These are phyloP conservation scores for Dreissena polymorpha DNA, from an alignment of 1,140 invertebrate genomes.

Conservation along the genomic window DNA sequence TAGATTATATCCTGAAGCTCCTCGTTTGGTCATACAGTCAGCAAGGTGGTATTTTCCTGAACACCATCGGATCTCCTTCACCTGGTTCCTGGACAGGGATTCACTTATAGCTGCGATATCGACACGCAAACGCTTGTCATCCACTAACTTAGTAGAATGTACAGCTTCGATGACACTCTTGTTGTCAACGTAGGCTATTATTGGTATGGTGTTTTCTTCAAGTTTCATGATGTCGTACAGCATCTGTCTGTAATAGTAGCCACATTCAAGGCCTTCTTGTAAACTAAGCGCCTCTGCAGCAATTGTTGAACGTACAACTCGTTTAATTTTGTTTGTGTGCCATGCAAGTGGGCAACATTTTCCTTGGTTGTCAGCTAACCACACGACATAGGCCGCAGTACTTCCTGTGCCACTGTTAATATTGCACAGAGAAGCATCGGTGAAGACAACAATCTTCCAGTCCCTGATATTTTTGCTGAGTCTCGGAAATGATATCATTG, in stretches of 20 bases:
- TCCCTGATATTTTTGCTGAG: conserved; percentile 7
- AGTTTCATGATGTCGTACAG: conserved; percentile 11
- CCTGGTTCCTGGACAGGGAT: conserved; percentile 8
- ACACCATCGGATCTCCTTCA: conserved; percentile 29
- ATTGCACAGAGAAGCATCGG: conserved; percentile 51
- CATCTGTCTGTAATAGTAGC: conserved; percentile 40
- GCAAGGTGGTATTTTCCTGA: conserved; percentile 30
- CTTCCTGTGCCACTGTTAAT: conserved; percentile 50
- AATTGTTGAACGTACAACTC: conserved; percentile 44
- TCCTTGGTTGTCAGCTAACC: conserved; percentile 36
- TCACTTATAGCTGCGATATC: conserved; percentile 57
- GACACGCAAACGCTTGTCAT: conserved; percentile 58
- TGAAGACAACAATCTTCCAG: conserved; percentile 48
- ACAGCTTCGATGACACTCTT: conserved; percentile 60
- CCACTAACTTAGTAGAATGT: conserved; percentile 60
- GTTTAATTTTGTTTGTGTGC: conserved; percentile 28
- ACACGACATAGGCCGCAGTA: conserved; percentile 45
- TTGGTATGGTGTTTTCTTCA: conserved; percentile 26
- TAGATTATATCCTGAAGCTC: conserved; percentile 9
- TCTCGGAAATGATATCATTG: conserved; percentile 11
- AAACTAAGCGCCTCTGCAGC: conserved; percentile 48
- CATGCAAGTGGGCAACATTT: conserved; percentile 12
- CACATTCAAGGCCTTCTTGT: conserved; percentile 39
- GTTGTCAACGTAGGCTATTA: conserved; percentile 61
- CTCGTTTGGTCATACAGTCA: conserved; percentile 33